Evolutionary conservation across 2,888 invertebrate species (phyloP).

Genomic region (Lymantria monacha): DNA sequence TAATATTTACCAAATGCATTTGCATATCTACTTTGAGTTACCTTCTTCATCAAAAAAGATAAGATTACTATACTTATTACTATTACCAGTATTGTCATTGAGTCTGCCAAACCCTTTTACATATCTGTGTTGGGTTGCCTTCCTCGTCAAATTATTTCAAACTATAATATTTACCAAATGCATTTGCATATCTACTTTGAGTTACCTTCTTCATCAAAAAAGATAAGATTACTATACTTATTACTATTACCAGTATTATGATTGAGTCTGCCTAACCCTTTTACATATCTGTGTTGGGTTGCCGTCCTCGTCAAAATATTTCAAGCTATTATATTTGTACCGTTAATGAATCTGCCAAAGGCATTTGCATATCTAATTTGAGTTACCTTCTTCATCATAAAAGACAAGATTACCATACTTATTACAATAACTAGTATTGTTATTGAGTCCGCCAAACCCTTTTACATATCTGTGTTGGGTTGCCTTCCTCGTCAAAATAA

Average conservation of each 20-base stretch:
- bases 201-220: too few relatives aligned
- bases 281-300: slow-evolving; percentile 1
- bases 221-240: too few relatives aligned
- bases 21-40: neutral
- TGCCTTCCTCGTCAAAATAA: neutral
- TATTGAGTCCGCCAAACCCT: neutral
- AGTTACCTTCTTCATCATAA: neutral
- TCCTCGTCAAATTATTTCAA: neutral
- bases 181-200: neutral
- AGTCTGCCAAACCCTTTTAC: neutral
- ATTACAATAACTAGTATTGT: too few relatives aligned
- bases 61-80: too few relatives aligned
- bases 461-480: slow-evolving; percentile 1
- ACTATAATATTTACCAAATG: neutral
- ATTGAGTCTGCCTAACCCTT: neutral
- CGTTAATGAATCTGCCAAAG: neutral
- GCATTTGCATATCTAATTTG: neutral
- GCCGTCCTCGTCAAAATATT: neutral
- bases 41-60: neutral
- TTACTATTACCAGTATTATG: neutral
- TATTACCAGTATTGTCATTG: too few relatives aligned
- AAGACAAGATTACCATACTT: too few relatives aligned
- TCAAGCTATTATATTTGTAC: too few relatives aligned
- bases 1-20: neutral
- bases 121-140: neutral